A percentile compares a stretch with the other conserved stretches of the same genome.
phyloP scores from a whole-genome alignment of 2,113 vertebrate genomes.

The Aptenodytes forsteri region DNA sequence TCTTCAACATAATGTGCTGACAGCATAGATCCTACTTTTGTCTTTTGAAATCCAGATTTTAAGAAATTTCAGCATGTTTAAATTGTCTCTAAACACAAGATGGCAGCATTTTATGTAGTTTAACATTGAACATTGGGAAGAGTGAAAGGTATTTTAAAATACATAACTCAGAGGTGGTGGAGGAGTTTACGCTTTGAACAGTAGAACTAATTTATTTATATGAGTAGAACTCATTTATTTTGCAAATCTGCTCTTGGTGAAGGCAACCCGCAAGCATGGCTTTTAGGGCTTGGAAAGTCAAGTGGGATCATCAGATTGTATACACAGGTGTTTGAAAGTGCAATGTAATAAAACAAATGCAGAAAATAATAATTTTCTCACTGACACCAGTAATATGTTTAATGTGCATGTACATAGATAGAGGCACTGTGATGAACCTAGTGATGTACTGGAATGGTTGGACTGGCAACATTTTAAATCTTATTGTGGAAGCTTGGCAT shows the following conservation, averaged over 20 bases:
- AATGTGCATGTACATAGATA: neutral
- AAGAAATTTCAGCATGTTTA: neutral
- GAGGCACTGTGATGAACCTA: neutral
- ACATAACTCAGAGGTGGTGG: neutral
- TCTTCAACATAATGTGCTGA: neutral
- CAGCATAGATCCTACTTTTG: neutral
- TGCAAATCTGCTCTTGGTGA: neutral
- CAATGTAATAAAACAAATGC: neutral
- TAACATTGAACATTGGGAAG: neutral
- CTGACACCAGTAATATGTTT: neutral
- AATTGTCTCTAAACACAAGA: neutral
- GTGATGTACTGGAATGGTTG: neutral
- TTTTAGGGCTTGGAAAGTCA: neutral
- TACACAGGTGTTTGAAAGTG: neutral
- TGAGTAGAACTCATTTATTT: neutral
- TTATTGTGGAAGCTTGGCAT: neutral
- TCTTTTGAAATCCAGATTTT: neutral
- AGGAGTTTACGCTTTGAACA: neutral
- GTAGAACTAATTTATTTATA: neutral
- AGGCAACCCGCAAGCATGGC: neutral
- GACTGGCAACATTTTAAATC: neutral
- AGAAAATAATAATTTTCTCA: neutral
- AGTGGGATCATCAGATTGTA: neutral
- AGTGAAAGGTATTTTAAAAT: neutral
- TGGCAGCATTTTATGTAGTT: slow-evolving; percentile 17